Percentiles rank a stretch among this genome's conserved stretches.
These are phyloP conservation scores for Acrobeloides nanus DNA, from an alignment of 2,888 invertebrate species.

Conservation along the genomic window DNA sequence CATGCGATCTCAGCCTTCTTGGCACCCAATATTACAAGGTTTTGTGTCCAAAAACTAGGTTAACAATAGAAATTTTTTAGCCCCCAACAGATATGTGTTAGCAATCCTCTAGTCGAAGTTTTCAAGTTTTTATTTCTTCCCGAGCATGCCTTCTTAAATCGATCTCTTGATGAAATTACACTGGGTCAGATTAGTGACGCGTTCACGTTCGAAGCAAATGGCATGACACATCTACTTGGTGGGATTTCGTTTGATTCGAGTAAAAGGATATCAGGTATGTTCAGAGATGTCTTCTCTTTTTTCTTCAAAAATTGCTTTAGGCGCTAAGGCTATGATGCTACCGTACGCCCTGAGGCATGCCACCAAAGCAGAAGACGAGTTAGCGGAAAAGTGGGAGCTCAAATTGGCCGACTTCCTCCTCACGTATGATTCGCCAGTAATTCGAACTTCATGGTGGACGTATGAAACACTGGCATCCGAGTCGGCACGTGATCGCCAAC, in stretches of 20 bases:
- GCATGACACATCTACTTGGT: constrained; percentile 46
- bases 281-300: too few species aligned
- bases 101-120: constrained; percentile 50
- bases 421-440: constrained; percentile 24
- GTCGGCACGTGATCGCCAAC: constrained; percentile 42
- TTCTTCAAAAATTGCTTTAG: constrained; percentile 20
- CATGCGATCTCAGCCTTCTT: constrained; percentile 36
- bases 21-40: constrained; percentile 41
- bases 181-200: constrained; percentile 43
- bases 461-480: constrained; percentile 51
- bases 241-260: constrained; percentile 37
- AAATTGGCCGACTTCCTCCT: constrained; percentile 39
- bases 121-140: constrained; percentile 43
- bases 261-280: constrained; percentile 3
- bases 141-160: constrained; percentile 22
- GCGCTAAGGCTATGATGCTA: constrained; percentile 50
- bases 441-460: constrained; percentile 46
- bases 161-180: constrained; percentile 44
- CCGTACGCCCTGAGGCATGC: constrained; percentile 50
- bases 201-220: constrained; percentile 40
- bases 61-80: constrained; percentile 26
- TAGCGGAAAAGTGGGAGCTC: constrained; percentile 53
- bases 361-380: constrained; percentile 34
- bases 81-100: constrained; percentile 47
- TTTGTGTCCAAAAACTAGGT: too few species aligned